These are phyloP conservation scores for Lasioglossum baleicum DNA, from an alignment of 1,140 invertebrate species.

Conservation along the genomic window DNA sequence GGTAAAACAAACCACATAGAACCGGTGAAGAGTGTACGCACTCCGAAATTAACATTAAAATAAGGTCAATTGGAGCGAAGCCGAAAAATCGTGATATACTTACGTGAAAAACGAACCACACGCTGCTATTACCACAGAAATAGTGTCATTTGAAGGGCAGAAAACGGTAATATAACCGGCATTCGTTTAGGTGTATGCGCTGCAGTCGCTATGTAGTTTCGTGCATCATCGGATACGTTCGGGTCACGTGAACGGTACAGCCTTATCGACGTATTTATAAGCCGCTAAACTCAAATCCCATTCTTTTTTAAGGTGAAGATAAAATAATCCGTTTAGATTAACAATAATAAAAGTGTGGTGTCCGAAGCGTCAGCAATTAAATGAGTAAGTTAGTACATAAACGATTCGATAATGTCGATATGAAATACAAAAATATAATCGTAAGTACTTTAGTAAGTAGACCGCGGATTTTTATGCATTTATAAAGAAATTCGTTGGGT, in stretches of 20 bases:
- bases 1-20: not conserved
- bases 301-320: not conserved
- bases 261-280: constrained; percentile 42
- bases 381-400: too few species aligned
- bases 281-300: constrained; percentile 46
- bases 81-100: constrained; percentile 55
- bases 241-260: constrained; percentile 51
- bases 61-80: too few species aligned
- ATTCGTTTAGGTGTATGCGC: constrained; percentile 61
- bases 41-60: not conserved
- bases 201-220: constrained; percentile 29
- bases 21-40: not conserved
- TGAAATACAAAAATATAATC: too few species aligned
- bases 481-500: too few species aligned
- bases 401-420: too few species aligned
- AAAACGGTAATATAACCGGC: constrained; percentile 73
- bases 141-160: constrained; percentile 80
- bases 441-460: too few species aligned
- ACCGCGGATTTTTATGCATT: too few species aligned
- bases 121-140: constrained; percentile 67
- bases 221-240: constrained; percentile 49
- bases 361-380: too few species aligned
- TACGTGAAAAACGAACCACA: constrained; percentile 61
- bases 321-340: too few species aligned
- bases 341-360: too few species aligned